These are phyloP conservation scores for Aphrocallistes beatrix DNA, from an alignment of 37 sponge, comb jelly and placozoan genomes.

Conservation along the genomic window DNA sequence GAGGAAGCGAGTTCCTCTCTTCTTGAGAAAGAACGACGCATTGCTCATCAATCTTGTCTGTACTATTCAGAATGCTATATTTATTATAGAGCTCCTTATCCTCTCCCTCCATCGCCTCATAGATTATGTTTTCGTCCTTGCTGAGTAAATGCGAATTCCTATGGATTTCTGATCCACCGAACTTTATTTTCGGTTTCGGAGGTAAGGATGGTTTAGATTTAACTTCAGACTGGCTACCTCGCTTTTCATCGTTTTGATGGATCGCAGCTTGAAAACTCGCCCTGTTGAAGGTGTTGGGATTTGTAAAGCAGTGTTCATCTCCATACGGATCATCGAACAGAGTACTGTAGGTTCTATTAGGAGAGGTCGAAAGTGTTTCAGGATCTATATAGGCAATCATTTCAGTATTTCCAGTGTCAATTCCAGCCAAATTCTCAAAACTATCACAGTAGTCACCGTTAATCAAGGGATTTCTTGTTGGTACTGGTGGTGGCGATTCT, in stretches of 20 bases:
- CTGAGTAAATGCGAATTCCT: not conserved
- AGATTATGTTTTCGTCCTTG: not conserved
- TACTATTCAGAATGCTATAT: not conserved
- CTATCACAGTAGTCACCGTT: not conserved
- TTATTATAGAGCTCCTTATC: not conserved
- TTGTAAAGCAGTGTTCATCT: not conserved
- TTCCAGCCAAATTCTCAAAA: not conserved
- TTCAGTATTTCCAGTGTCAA: no score
- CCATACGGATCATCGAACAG: not conserved
- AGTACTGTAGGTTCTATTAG: not conserved
- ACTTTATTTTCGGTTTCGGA: not conserved
- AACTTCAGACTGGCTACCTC: not conserved
- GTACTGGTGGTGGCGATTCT: no score
- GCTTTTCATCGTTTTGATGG: not conserved
- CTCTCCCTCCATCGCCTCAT: not conserved
- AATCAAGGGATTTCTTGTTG: not conserved
- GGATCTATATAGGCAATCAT: not conserved
- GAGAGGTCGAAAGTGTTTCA: not conserved
- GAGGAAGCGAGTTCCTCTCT: not conserved
- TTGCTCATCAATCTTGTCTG: not conserved
- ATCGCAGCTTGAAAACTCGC: not conserved
- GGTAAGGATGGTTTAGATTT: not conserved
- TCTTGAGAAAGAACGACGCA: not conserved
- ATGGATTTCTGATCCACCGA: not conserved
- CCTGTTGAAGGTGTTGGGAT: not conserved